Conservation (phyloP, 2,888 invertebrate genomes). For the Syrista parreyssii region DNA sequence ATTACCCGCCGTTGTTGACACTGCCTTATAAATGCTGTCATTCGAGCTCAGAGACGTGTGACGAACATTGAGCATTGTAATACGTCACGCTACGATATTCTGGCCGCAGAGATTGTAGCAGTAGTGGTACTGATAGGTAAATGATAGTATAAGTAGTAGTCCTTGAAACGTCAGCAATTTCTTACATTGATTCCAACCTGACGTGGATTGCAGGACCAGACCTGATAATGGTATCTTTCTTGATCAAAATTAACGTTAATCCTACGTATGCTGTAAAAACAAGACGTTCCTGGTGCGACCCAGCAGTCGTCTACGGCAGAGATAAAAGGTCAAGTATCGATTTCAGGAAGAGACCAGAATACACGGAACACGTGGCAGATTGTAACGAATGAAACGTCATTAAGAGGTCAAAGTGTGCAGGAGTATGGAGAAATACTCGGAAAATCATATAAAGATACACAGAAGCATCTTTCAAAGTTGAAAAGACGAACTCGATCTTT, state of each 20-base stretch:
- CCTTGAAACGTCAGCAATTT: background rate
- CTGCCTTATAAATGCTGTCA: slow-evolving; percentile 58
- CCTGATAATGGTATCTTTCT: background rate
- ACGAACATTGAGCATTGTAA: background rate
- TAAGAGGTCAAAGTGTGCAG: background rate
- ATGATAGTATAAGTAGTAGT: background rate
- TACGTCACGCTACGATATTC: background rate
- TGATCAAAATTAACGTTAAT: background rate
- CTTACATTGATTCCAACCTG: background rate
- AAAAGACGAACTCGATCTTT: background rate
- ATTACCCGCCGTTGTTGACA: slow-evolving; percentile 60
- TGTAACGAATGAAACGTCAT: background rate
- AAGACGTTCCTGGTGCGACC: background rate
- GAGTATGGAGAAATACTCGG: background rate
- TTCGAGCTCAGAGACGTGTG: slow-evolving; percentile 29
- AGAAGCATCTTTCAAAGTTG: background rate
- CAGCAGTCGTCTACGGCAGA: background rate
- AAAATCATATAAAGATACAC: too few species aligned
- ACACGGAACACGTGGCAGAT: background rate
- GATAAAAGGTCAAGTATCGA: background rate
- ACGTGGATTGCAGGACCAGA: too few species aligned
- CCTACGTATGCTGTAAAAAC: background rate
- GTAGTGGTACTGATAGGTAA: background rate
- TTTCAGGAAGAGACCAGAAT: background rate
- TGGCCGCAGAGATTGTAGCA: background rate